Base-by-base conservation (phyloP, 2,888 invertebrate species). In the Cataglyphis albicans region DNA sequence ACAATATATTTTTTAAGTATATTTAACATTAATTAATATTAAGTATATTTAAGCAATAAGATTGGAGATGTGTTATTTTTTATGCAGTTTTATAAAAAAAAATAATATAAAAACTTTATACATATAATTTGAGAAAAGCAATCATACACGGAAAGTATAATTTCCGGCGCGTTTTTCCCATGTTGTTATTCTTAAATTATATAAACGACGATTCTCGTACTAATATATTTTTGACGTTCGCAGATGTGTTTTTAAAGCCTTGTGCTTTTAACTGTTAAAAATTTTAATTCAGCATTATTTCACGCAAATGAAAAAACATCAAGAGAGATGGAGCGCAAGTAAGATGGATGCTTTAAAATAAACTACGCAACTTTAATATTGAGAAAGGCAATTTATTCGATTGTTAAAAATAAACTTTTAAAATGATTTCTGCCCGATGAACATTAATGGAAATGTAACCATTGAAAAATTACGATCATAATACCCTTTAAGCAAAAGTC, bases 401-500 rank as follows among this genome's bases (percentile, higher is more conserved):
- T 25, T 10, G 38, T 41, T 55, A 12, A 5, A 76, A 76, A 41
- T 67, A 5, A 55, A 76, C 55, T 76, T 75, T 76, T 29, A 55
- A 76, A 65, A 67, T 67, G 38, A 55, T 41, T 29, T 21, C 12
- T 25, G 52, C 18, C 65, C n/a, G 55, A 29, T 72, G 44, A 29
- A 52, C 29, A 5, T 10, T 65, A 76, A 76, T 76, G 65, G 65
- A 65, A 65, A 76, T 76, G 55, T 38, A 38, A 38, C 38, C 38
- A 38, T 35, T 38, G 65, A 1, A 75, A 25, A n/a, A 55, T 65
- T 21, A 44, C 48, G 64, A 74, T 74, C 65, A n/a, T 29, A 55
- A 29, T n/a, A 38, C 25, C 55, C 38, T 76, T 55, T 76, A 76
- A 76, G 67, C 55, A 61, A 44, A 48, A 65, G 38, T 75, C 65